Percentiles rank a stretch among this genome's conserved stretches.
phyloP scores from a whole-genome alignment of 2,888 invertebrate species.

The Pycnomerus fuliginosus region DNA sequence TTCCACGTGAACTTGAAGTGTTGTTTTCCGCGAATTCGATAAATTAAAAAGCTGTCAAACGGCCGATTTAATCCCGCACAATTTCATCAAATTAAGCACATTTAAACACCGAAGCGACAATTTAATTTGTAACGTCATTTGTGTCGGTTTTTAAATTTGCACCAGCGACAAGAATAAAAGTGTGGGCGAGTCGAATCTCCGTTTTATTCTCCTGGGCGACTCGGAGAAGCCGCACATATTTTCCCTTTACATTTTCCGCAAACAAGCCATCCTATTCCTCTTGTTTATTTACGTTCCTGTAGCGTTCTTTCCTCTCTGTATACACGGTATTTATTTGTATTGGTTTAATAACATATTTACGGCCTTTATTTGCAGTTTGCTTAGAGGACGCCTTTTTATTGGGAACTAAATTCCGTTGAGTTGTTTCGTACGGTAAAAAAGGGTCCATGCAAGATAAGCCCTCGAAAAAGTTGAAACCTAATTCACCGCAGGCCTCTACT shows the following conservation, averaged over 20 bases:
- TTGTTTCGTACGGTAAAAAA: background rate
- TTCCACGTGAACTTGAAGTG: no score
- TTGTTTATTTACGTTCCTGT: slow-evolving; percentile 18
- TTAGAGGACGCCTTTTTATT: background rate
- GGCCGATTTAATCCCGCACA: no score
- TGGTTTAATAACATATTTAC: slow-evolving; percentile 6
- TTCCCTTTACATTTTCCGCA: slow-evolving; percentile 15
- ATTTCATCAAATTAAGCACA: slow-evolving; percentile 3
- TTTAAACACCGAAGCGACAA: no score
- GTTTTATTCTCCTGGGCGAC: slow-evolving; percentile 15
- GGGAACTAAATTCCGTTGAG: background rate
- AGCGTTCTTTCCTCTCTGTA: no score
- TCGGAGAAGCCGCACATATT: slow-evolving; percentile 16
- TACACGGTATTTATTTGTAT: no score
- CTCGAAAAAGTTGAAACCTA: background rate
- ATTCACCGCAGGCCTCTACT: no score
- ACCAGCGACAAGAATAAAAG: slow-evolving; percentile 4
- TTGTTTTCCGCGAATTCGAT: no score
- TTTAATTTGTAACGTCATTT: slow-evolving; percentile 1
- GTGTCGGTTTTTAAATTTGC: slow-evolving; percentile 1
- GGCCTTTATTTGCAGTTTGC: background rate
- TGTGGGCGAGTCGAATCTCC: slow-evolving; percentile 1
- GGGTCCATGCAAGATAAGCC: background rate
- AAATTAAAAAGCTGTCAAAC: no score
- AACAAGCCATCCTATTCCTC: slow-evolving; percentile 15